Base-by-base conservation (phyloP, 1,140 invertebrate genomes). In the Proctacanthus coquilletti region DNA sequence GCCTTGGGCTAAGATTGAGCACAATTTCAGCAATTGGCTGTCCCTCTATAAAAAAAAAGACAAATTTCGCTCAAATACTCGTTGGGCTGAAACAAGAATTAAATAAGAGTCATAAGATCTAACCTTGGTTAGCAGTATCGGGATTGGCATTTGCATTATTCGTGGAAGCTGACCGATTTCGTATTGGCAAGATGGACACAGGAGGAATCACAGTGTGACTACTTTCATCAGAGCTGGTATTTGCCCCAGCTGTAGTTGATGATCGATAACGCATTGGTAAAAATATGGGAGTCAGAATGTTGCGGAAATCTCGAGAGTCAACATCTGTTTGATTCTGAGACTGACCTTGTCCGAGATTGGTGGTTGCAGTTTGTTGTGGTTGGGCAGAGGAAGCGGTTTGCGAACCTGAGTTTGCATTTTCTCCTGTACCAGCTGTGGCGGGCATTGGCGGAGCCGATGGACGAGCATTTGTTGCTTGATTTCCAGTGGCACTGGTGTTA, bases 401-500 rank as follows among this genome's bases (percentile, higher is more conserved):
- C 8, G 23, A 27, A n/a, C n/a, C n/a, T 27, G 31, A 25, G 31
- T 40, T 48, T 5, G 39, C 32, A 11, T 42, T 43, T 21, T 42
- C 34, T 39, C 36, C 53, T 13, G 43, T 44, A 19, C 53, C 47
- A 20, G 47, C 48, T 6, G 52, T 18, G 11, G 52, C 45, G 30
- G 52, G 39, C 14, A 39, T 38, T 34, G 52, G 34, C 36, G 51
- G 42, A 9, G 58, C 40, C 18, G 51, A 38, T 34, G 52, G 36
- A 8, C 6, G n/a, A 25, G 6, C 23, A 8, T 25, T 6, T 6
- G 6, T 25, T 25, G 23, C 6, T 25, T 25, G 23, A 25, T 25
- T 25, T 25, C n/a, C 6, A 8, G 17, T 14, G 11, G 18, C 10
- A 3, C 13, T 35, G 10, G 15, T 6, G 10, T 35, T 18, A 15